phyloP scores from a whole-genome alignment of 2,113 vertebrate genomes.

The Pygathrix nemaeus region DNA sequence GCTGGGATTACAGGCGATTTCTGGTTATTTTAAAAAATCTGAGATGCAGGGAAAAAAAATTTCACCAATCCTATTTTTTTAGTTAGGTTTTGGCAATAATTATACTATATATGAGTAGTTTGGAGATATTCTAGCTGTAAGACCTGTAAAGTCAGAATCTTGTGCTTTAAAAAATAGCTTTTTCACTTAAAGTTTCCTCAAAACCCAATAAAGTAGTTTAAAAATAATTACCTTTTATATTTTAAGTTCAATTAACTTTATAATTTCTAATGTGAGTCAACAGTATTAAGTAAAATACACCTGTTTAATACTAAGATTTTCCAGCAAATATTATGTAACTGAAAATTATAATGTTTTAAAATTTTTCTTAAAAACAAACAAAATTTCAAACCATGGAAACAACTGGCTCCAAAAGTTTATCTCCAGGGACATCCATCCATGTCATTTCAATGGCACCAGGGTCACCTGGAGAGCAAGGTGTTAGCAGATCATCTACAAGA shows the following conservation, averaged over 20 bases:
- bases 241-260: background rate
- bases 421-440: slow-evolving; percentile 96
- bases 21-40: background rate
- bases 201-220: background rate
- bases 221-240: background rate
- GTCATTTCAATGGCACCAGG: slow-evolving; percentile 93
- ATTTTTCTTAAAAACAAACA: slow-evolving; percentile 3
- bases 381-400: slow-evolving; percentile 91
- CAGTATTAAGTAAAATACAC: background rate
- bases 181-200: slow-evolving; percentile 22
- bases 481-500: slow-evolving; percentile 90
- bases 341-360: background rate
- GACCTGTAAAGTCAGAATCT: background rate
- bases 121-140: background rate
- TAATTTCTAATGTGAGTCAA: background rate
- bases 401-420: slow-evolving; percentile 94
- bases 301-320: background rate
- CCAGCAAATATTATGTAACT: background rate
- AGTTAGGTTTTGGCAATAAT: background rate
- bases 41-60: background rate
- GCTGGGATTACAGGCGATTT: background rate
- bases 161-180: background rate
- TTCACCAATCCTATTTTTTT: background rate
- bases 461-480: slow-evolving; percentile 96
- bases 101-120: background rate